Base-by-base conservation (phyloP, 2,113 vertebrate species). In the Gobius niger region DNA sequence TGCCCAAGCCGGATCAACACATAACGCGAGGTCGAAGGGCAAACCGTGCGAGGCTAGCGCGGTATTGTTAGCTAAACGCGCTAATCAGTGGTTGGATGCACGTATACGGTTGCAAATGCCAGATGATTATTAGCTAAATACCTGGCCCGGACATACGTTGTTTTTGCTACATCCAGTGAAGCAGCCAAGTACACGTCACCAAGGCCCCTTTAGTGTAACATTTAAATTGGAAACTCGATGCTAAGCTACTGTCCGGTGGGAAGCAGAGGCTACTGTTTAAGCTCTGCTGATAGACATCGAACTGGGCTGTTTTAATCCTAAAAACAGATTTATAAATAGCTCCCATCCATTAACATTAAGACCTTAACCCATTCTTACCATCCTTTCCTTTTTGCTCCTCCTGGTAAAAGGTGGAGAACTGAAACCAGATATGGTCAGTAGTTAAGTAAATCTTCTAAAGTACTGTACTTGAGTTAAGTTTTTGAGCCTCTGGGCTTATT, bases 51-150 rank as follows among this genome's bases (percentile, higher is more conserved):
- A 66, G 72, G 77, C 73, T 41, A 14, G 44, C 10, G 6, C 42
- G 42, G 70, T 74, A 74, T 70, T 80, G 65, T 86, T 67, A 15
- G 57, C 59, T 63, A 9, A 40, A 61, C 5, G 18, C 6, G 24
- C 34, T 61, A 67, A 71, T 81, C 81, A 73, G 70, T 12, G 59
- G 44, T 67, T 80, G 64, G 65, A 65, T 76, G 74, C 65, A 78
- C 70, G 75, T 80, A 72, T 40, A 52, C 19, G 1, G 42, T 60
- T 44, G 18, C 49, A 49, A 34, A 24, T 56, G 52, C 67, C 65
- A 65, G 71, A 73, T 76, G 61, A 83, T 81, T 75, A 80, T 88
- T 85, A 82, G 83, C 70, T 52, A 77, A 72, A 73, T 67, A 61
- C 71, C 19, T 61, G 10, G 49, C 56, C 69, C 40, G 61, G 50